Base-by-base conservation (phyloP, 2,797 vertebrate species). In the Pseudochaenichthys georgianus region DNA sequence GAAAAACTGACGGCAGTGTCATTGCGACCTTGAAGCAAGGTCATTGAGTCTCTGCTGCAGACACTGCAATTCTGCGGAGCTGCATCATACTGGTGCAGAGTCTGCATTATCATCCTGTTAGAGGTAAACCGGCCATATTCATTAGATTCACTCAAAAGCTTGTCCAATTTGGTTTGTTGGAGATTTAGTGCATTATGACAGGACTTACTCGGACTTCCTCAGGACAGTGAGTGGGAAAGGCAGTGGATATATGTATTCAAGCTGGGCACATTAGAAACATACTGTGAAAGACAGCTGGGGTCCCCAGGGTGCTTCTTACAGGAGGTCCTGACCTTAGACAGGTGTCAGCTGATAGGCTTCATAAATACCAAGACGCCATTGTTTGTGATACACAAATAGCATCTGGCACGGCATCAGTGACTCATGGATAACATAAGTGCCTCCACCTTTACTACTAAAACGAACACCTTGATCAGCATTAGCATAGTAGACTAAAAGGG, bases 11-110 rank as follows among this genome's bases (percentile, higher is more conserved):
- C 93, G 90, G 85, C 69, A 62, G 80, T 95, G 95, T 94, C 94
- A 95, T 73, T 93, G 90, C 93, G 95, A 95, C 95, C 95, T 96
- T 96, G 93, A 94, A 86, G 79, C 91, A 95, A 96, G 94, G 95
- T 95, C 94, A 93, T 58, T 17, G 48, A 51, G 92, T 87, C 91
- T 90, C 86, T 90, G 92, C 95, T 92, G 94, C 95, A 92, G 91
- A 93, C 89, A 88, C 94, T 87, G 94, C 94, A 92, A 90, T 94
- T 94, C 89, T 92, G 85, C 85, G 78, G 91, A 78, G 88, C 94
- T 90, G 91, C 93, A 90, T 89, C 92, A 80, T 42, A 79, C 82
- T 90, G 93, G 79, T 92, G 93, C 93, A 93, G 87, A 90, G 82
- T 84, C 84, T 75, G 88, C 91, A 82, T 80, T 76, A 88, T 80